Conservation (phyloP, 2,888 invertebrate species). For the Melanophora roralis region DNA sequence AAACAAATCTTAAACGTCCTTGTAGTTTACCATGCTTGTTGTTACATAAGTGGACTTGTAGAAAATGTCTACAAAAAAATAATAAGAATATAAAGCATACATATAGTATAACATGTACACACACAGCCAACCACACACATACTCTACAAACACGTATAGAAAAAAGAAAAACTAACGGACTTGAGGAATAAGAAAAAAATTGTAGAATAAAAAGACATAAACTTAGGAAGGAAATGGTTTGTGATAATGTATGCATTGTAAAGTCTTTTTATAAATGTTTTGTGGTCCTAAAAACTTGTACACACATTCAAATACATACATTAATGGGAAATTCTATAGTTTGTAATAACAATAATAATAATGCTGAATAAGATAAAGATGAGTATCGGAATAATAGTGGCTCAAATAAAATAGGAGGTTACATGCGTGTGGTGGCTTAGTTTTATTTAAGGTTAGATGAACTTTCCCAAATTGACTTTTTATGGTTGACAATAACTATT, state of each 20-base stretch:
- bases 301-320: constrained; percentile 28
- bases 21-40: constrained; percentile 40
- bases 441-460: not conserved
- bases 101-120: not conserved
- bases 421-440: not conserved
- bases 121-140: not conserved
- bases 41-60: constrained; percentile 47
- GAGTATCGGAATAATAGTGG: not conserved
- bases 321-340: constrained; percentile 23
- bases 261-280: constrained; percentile 54
- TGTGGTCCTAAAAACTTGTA: constrained; percentile 49
- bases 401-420: not conserved
- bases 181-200: not conserved
- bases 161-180: not conserved
- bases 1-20: constrained; percentile 31
- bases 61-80: constrained; percentile 10
- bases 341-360: constrained; percentile 22
- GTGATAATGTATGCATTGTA: constrained; percentile 59
- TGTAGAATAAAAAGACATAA: constrained; percentile 50
- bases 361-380: constrained; percentile 16
- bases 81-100: constrained; percentile 17
- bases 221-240: constrained; percentile 54
- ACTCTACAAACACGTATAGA: not conserved
- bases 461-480: not conserved
- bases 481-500: constrained; percentile 8